Evolutionary conservation across 2,113 vertebrate genomes (phyloP).

Genomic region (Turnix velox): DNA sequence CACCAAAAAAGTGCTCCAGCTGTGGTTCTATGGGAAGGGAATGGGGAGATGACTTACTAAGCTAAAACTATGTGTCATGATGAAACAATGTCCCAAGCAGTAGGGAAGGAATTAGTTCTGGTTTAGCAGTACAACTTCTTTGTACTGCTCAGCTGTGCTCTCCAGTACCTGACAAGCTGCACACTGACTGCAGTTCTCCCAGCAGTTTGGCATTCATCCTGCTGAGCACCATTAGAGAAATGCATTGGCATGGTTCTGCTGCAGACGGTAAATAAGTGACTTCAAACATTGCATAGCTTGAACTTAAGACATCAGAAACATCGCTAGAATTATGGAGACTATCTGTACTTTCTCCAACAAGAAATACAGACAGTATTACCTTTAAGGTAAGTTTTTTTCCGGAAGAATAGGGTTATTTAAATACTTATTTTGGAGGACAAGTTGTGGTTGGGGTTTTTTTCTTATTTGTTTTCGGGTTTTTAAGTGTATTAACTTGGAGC

Average conservation of each 20-base stretch:
- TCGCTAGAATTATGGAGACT: not conserved
- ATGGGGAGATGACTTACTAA: not conserved
- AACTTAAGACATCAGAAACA: not conserved
- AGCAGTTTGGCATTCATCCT: not conserved
- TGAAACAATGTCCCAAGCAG: not conserved
- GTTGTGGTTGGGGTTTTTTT: not conserved
- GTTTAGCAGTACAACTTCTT: not conserved
- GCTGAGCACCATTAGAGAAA: not conserved
- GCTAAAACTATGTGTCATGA: not conserved
- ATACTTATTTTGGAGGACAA: not conserved
- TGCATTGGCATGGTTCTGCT: not conserved
- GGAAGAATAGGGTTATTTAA: not conserved
- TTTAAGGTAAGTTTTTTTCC: not conserved
- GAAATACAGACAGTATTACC: not conserved
- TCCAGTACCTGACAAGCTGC: not conserved
- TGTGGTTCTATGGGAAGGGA: not conserved
- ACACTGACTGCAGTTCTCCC: not conserved
- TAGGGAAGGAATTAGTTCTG: not conserved
- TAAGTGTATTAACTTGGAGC: not conserved
- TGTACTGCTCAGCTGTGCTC: not conserved
- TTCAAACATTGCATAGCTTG: not conserved
- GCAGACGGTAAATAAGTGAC: not conserved
- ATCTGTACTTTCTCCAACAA: not conserved
- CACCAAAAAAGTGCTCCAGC: not conserved
- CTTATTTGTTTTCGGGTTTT: not conserved